Percentiles rank a stretch among this genome's conserved stretches.
Evolutionary conservation across 2,888 invertebrate genomes (phyloP).

Genomic region (Lasioglossum morio): DNA sequence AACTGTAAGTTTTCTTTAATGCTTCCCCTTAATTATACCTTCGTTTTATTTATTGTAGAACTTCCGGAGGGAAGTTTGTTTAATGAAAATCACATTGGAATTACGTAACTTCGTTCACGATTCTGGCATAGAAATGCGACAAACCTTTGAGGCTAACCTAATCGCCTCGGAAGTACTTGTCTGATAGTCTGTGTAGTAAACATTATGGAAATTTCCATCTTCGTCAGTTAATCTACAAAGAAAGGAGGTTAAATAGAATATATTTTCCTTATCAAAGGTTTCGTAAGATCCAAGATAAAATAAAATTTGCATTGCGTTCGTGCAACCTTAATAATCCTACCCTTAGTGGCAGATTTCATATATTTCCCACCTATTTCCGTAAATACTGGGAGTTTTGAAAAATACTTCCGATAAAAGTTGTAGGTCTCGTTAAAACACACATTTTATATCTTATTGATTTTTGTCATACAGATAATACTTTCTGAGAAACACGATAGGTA

Average conservation of each 20-base stretch:
- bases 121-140: not conserved
- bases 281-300: not conserved
- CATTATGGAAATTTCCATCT: constrained; percentile 7
- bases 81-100: not conserved
- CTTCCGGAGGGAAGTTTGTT: not conserved
- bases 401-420: no score
- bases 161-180: not conserved
- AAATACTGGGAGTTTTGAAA: no score
- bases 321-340: not conserved
- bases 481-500: no score
- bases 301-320: not conserved
- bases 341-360: not conserved
- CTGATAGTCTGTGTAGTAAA: not conserved
- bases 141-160: not conserved
- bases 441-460: no score
- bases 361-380: not conserved
- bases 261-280: constrained; percentile 10
- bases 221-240: not conserved
- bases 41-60: not conserved
- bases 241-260: constrained; percentile 8
- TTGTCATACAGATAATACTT: no score
- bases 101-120: not conserved
- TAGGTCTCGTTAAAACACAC: no score
- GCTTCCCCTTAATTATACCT: not conserved
- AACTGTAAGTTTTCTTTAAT: not conserved